Conservation (phyloP, 2,113 vertebrate genomes). For the Ptilorrhoa leucosticta region DNA sequence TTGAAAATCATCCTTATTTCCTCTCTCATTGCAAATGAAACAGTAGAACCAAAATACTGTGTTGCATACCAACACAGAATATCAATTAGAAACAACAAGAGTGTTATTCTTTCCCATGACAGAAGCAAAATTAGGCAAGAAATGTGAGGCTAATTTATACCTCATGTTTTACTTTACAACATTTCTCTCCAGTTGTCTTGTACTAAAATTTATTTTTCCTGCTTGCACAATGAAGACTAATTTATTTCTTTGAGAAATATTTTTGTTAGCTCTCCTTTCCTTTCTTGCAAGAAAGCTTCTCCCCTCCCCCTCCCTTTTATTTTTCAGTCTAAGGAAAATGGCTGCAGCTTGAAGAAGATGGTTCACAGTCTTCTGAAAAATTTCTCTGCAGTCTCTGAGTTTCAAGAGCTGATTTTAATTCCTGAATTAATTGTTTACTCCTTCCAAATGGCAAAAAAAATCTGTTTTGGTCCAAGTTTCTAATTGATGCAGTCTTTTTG, state of each 20-base stretch:
- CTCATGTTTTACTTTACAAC: background rate
- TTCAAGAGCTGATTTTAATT: background rate
- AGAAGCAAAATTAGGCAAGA: background rate
- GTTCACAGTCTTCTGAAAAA: background rate
- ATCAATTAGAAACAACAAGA: conserved; percentile 32
- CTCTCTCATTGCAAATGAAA: background rate
- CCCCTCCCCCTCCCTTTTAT: background rate
- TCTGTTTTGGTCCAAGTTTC: background rate
- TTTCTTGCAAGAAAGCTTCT: background rate
- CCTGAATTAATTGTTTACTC: background rate
- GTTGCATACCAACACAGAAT: background rate
- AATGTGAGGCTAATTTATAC: background rate
- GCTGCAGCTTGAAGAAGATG: background rate
- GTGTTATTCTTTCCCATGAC: background rate
- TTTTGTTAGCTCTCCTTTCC: background rate
- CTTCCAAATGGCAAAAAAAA: background rate
- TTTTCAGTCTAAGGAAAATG: conserved; percentile 18
- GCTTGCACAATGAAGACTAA: background rate
- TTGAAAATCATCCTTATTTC: background rate
- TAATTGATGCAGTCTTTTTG: background rate
- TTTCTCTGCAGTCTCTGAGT: background rate
- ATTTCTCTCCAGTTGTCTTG: background rate
- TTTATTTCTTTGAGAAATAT: background rate
- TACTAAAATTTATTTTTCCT: background rate
- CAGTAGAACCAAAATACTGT: background rate